Percentiles rank a stretch among this genome's conserved stretches.
phyloP scores from a whole-genome alignment of 2,113 vertebrate species.

The Lanius ludovicianus region DNA sequence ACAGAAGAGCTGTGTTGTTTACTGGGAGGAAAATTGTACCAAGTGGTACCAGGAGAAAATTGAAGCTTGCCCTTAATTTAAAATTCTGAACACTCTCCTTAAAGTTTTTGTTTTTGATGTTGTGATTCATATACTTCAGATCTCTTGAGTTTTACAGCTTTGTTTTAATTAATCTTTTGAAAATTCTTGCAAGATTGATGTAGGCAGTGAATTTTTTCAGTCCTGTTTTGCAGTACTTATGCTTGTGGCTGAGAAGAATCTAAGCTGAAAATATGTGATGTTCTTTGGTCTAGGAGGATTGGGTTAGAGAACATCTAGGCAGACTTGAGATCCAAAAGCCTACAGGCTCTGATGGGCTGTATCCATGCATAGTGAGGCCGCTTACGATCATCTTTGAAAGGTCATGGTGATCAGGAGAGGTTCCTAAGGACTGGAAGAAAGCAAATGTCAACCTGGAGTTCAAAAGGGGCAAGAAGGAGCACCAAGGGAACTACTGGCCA shows the following conservation, averaged over 20 bases:
- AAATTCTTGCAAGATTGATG: background rate
- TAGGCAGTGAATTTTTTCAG: background rate
- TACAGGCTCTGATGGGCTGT: rapidly evolving
- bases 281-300: background rate
- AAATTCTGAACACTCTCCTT: background rate
- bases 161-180: constrained; percentile 36
- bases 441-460: background rate
- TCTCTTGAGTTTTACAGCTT: background rate
- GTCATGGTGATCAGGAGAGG: rapidly evolving
- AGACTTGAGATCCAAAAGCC: background rate
- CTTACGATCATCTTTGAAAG: background rate
- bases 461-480: background rate
- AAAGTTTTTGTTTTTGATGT: constrained; percentile 19
- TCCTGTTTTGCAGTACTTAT: background rate
- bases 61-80: background rate
- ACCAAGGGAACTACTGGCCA: background rate
- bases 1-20: background rate
- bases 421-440: background rate
- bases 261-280: background rate
- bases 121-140: background rate
- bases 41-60: background rate
- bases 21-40: background rate
- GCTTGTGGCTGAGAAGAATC: background rate
- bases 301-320: background rate
- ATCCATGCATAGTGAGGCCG: rapidly evolving